Evolutionary conservation across 2,113 vertebrate species (phyloP), one percentile per base, ranked within the genome.

Genomic region (Platichthys stellatus): DNA sequence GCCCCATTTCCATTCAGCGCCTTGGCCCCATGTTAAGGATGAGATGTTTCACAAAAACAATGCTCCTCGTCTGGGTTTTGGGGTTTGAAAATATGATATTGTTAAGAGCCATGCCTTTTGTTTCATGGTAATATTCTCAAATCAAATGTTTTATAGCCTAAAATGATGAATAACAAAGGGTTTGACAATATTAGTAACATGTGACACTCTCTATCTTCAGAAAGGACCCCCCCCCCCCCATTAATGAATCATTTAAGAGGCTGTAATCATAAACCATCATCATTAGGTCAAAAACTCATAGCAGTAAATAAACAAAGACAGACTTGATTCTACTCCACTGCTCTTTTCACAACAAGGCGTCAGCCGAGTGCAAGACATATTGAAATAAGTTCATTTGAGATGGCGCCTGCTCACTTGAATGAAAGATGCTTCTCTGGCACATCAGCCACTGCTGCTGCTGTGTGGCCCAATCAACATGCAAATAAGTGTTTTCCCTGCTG

Each of bases 1-100:
- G 65, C 35, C 63, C 23, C 78, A 60, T 72, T 82, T 76, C 68
- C 66, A 56, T 72, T 78, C 69, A 80, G 80, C 74, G 75, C 67
- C 54, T 67, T 2, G 1, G 11, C 73, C 69, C 69, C 24, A 63
- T 2, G 8, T 31, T 74, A 15, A 47, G 45, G 58, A 67, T 0
- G 14, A 24, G 31, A 75, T 26, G 12, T 67, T 83, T 78, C 59
- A 31, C n/a, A 57, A 63, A 72, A 53, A 12, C 59, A 24, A 38
- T 53, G n/a, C 47, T 40, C 24, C 20, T 43, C 18, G 28, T 43
- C 38, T 63, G 56, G 61, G 23, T 62, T 69, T 12, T 20, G 10
- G 31, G 6, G 31, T 35, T 4, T 47, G 18, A 72, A 66, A 66
- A 51, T 23, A 63, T 79, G 24, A 83, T 26, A 14, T 69, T 3